Evolutionary conservation across 2,797 vertebrate species (phyloP).

Genomic region (Odontamblyopus rebecca): DNA sequence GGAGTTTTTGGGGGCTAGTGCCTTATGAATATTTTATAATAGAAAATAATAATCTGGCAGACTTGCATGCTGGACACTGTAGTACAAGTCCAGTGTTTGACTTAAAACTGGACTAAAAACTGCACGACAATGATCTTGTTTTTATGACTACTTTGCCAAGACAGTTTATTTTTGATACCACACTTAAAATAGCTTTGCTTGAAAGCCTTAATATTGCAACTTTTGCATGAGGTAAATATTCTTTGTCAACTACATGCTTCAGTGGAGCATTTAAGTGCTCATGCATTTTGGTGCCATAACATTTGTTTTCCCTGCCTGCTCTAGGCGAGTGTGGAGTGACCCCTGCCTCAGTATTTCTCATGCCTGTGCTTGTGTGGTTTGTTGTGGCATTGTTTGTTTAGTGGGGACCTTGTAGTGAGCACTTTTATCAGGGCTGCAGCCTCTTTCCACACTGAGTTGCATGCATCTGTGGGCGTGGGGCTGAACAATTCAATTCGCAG

Average conservation of each 20-base stretch:
- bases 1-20: constrained; percentile 47
- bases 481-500: constrained; percentile 21
- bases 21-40: constrained; percentile 57
- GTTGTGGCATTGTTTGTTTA: constrained; percentile 36
- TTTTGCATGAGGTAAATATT: constrained; percentile 53
- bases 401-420: constrained; percentile 35
- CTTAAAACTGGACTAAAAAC: constrained; percentile 30
- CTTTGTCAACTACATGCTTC: constrained; percentile 47
- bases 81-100: constrained; percentile 7
- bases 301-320: constrained; percentile 22
- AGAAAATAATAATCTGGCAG: constrained; percentile 31
- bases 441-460: constrained; percentile 20
- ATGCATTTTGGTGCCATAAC: constrained; percentile 50
- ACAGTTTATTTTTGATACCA: constrained; percentile 48
- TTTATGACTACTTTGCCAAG: constrained; percentile 14
- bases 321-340: constrained; percentile 10
- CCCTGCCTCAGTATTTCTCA: constrained; percentile 25
- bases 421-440: constrained; percentile 36
- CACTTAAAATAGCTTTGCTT: constrained; percentile 38
- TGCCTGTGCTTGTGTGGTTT: constrained; percentile 23
- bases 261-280: constrained; percentile 35
- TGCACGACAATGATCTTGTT: constrained; percentile 39
- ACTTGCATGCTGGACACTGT: constrained; percentile 37
- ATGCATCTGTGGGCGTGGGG: not conserved
- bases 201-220: constrained; percentile 53